Percentiles rank a stretch among this genome's conserved stretches.
phyloP scores from a whole-genome alignment of 2,888 invertebrate genomes.

The Lasioglossum zephyrum region DNA sequence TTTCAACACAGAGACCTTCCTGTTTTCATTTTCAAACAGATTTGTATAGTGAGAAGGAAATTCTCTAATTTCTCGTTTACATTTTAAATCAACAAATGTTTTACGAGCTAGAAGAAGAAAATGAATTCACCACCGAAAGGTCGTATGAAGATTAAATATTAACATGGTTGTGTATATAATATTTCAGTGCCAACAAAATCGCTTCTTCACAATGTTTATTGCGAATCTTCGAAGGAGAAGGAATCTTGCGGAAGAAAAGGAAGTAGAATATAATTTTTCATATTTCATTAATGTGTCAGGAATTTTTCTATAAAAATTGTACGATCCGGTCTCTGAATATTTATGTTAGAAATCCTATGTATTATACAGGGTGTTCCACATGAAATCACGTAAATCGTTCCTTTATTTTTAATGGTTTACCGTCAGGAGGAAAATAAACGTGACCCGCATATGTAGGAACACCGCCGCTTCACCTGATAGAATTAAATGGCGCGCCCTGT shows the following conservation, averaged over 20 bases:
- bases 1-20: background rate
- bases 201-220: background rate
- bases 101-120: background rate
- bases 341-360: background rate
- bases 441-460: background rate
- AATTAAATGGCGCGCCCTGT: slow-evolving; percentile 13
- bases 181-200: background rate
- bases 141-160: background rate
- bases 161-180: background rate
- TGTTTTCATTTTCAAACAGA: background rate
- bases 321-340: background rate
- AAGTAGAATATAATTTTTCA: background rate
- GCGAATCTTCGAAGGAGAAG: too few relatives aligned
- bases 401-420: slow-evolving; percentile 8
- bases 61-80: too few relatives aligned
- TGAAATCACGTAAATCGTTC: background rate
- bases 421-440: background rate
- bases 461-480: background rate
- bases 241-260: too few relatives aligned
- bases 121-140: background rate
- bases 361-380: background rate
- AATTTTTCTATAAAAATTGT: background rate
- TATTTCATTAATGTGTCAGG: background rate
- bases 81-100: background rate
- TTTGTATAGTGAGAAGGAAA: background rate